Evolutionary conservation across 1,140 invertebrate genomes (phyloP).

Genomic region (Lycorma delicatula): DNA sequence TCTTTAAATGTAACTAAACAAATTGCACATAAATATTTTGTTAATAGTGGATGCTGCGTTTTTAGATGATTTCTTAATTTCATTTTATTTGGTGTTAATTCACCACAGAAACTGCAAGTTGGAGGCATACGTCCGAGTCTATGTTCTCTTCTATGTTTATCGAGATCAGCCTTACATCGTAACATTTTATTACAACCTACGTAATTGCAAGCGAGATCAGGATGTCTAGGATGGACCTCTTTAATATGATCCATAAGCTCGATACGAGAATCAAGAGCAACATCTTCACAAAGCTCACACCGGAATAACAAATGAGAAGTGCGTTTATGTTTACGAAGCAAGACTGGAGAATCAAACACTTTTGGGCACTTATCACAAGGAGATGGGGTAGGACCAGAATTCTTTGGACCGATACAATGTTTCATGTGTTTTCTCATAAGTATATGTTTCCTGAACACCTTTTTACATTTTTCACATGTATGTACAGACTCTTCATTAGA

Average conservation of each 20-base stretch:
- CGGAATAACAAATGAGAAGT: slow-evolving; percentile 26
- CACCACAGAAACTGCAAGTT: slow-evolving; percentile 49
- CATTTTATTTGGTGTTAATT: slow-evolving; percentile 47
- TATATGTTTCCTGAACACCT: slow-evolving; percentile 30
- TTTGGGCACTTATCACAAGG: slow-evolving; percentile 29
- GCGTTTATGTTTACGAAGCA: slow-evolving; percentile 29
- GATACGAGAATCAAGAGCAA: slow-evolving; percentile 42
- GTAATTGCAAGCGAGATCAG: slow-evolving; percentile 42
- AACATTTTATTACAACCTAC: slow-evolving; percentile 46
- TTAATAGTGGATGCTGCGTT: slow-evolving; percentile 30
- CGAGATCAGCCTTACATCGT: slow-evolving; percentile 45
- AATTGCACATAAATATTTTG: slow-evolving; percentile 48
- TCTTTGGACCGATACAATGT: slow-evolving; percentile 29
- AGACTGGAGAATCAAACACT: slow-evolving; percentile 25
- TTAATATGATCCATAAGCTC: slow-evolving; percentile 51
- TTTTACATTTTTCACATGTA: slow-evolving; percentile 28
- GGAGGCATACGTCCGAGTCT: slow-evolving; percentile 39
- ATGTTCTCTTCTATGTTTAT: slow-evolving; percentile 46
- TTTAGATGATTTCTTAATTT: slow-evolving; percentile 52
- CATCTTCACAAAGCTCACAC: slow-evolving; percentile 44
- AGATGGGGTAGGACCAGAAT: slow-evolving; percentile 17
- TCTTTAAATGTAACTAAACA: slow-evolving; percentile 48
- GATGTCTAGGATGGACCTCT: slow-evolving; percentile 46
- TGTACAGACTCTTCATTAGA: slow-evolving; percentile 16
- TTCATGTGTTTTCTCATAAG: slow-evolving; percentile 30